These are phyloP conservation scores for Cosmopolites sordidus DNA, from an alignment of 2,888 invertebrate species.

Conservation along the genomic window DNA sequence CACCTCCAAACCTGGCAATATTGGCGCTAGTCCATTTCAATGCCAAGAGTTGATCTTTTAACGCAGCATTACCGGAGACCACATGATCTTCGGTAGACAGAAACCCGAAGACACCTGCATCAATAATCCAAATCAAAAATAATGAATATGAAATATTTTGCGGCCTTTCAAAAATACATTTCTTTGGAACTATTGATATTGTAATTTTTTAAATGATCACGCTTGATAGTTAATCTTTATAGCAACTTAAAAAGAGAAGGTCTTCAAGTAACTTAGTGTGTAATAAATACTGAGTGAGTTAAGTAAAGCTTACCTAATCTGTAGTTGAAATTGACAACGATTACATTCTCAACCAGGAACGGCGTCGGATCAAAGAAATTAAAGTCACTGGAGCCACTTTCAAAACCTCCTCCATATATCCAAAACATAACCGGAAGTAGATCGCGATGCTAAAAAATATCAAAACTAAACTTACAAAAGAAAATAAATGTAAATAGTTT, in stretches of 20 bases:
- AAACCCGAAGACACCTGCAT: slow-evolving; percentile 32
- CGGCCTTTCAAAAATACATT: too few relatives aligned
- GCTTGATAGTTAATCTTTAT: too few relatives aligned
- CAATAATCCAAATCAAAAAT: neutral
- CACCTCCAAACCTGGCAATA: slow-evolving; percentile 29
- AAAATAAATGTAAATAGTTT: neutral
- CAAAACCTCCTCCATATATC: slow-evolving; percentile 47
- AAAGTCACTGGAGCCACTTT: slow-evolving; percentile 36
- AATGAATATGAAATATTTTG: neutral
- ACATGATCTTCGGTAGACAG: slow-evolving; percentile 28
- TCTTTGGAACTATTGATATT: too few relatives aligned
- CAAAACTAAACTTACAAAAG: neutral
- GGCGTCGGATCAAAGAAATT: slow-evolving; percentile 40
- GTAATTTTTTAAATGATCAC: too few relatives aligned
- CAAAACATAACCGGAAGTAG: slow-evolving; percentile 43
- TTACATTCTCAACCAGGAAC: slow-evolving; percentile 40
- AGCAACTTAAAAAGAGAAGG: too few relatives aligned
- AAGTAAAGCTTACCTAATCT: slow-evolving; percentile 30
- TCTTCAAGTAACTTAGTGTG: too few relatives aligned
- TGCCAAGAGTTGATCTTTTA: slow-evolving; percentile 30
- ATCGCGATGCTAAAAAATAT: neutral
- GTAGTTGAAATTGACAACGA: slow-evolving; percentile 36
- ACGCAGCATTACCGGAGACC: slow-evolving; percentile 27
- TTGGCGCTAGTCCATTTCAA: slow-evolving; percentile 29
- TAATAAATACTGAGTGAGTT: too few relatives aligned